Base-by-base conservation (phyloP, 2,888 invertebrate species). In the Mellilla xanthometata region DNA sequence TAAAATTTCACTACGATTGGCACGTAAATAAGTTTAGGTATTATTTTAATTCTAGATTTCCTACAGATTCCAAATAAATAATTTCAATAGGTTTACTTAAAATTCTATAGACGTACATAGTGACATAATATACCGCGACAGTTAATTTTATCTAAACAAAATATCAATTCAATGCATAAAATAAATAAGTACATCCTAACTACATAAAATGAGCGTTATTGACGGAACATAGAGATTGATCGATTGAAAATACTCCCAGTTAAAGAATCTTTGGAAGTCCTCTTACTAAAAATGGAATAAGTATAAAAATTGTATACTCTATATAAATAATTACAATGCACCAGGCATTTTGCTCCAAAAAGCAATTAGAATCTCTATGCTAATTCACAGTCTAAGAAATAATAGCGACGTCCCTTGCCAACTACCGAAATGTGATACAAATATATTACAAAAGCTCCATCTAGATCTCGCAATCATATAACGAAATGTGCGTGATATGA, bases 291-390 rank as follows among this genome's bases (percentile, higher is more conserved):
- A 64, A 68, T 76, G 76, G 65, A 65, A 63, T 68, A 70, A 74
- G 76, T 80, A 82, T 68, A 81, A 77, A 79, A 76, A 67, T 66
- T 72, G 72, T 76, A 78, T 73, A 71, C 59, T 72, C 52, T 52
- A 49, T 70, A 76, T 79, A 73, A 81, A 80, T 75, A 78, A 76
- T 73, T 73, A 76, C 71, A 77, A 81, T 81, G 77, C 78, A 74
- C 79, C 80, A 76, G 78, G 78, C 77, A 76, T 77, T 57, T 60
- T 62, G 65, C 56, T 65, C 56, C 56, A 64, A 68, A 68, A 69
- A 79, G 72, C 75, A 73, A 69, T 65, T 50, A 58, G 57, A 72
- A 68, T 70, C 62, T 71, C 70, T 71, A 73, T 64, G 53, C 72
- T 77, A 55, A 76, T 80, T 79, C 76, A 82, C 79, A 81, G 74